Evolutionary conservation across 2,113 vertebrate genomes (phyloP), one percentile per base, ranked within the genome.

Genomic region (Tragelaphus buxtoni): DNA sequence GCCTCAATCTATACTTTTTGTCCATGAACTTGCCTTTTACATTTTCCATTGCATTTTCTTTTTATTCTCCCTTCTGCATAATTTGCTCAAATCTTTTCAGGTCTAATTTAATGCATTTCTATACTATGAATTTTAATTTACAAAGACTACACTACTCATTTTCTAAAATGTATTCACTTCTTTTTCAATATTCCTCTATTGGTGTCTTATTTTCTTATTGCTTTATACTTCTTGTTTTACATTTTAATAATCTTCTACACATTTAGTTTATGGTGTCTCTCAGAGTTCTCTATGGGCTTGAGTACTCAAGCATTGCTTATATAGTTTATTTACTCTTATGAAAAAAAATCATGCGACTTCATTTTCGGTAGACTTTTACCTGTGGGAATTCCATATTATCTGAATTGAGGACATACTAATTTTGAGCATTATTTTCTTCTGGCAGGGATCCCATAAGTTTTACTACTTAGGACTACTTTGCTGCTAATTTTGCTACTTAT

Each of bases 101-200:
- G 5, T 90, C 42, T 79, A 72, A 83, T 79, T 92, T 90, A 79
- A 56, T 90, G n/a, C 9, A 81, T 45, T 88, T 88, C 39, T 84
- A 79, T 79, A 28, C 42, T 88, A 90, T 61, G 42, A 92, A 55
- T 77, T 96, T 92, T 83, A 96, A 90, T 17, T 56, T 96, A 84
- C 56, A 90, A 77, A 82, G 32, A 35, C 35, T 1, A 14, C 35
- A 72, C 55, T 82, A 82, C 47, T 88, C 11, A 91, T 47, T 88
- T 90, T 60, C 56, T 13, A 65, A 74, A 87, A 90, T 35, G 0
- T 16, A 51, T 3, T 69, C 32, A 88, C 5, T 56, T 77, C n/a
- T 53, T 61, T 88, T 51, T 65, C 17, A 91, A 65, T 91, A 88
- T 47, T 95, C 16, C 14, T 65, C 80, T 74, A n/a, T 95, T 84